Base-by-base conservation (phyloP, 2,113 vertebrate species). In the Columba livia region DNA sequence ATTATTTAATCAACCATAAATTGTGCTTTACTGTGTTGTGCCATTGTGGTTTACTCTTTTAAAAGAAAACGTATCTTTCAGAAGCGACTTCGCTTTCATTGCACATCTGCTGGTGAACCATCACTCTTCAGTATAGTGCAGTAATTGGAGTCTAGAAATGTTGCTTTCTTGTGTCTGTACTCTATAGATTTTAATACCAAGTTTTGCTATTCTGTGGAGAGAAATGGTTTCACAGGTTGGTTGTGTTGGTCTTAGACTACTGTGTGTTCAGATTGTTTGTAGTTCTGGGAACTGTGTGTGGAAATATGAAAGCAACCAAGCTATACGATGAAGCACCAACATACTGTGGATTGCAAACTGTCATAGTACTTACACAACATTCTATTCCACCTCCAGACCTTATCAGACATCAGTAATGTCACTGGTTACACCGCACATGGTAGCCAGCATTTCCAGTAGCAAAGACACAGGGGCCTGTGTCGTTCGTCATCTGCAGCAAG, bases 1-100 rank as follows among this genome's bases (percentile, higher is more conserved):
- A 71, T 93, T 79, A 96, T 85, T 94, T 90, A 94, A 79, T 73
- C 42, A 90, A 71, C 72, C 85, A 77, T 89, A 88, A 94, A 88
- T 82, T 88, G 74, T 87, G 64, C 58, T 89, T 91, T 51, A 51
- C 54, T 72, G 12, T 44, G 53, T 57, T 58, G 15, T 79, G 57
- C n/a, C 69, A 2, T 57, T 69, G 29, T 42, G 40, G 53, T 57
- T 94, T 72, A 12, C 53, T 79, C 4, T 71, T 85, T 94, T 50
- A 7, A 82, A 72, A 73, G 58, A 73, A 83, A 90, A 42, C 12
- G 8, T 15, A 4, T 36, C 47, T 90, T 65, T 86, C n/a, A 62
- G 31, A 71, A 72, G 8, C 29, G 75, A 36, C 38, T 88, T 84
- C 47, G 29, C 34, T 93, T 71, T 93, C 80, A 4, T 25, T 81